Evolutionary conservation across 2,888 invertebrate species (phyloP), one percentile per base, ranked within the genome.

Genomic region (Pammene fasciana): DNA sequence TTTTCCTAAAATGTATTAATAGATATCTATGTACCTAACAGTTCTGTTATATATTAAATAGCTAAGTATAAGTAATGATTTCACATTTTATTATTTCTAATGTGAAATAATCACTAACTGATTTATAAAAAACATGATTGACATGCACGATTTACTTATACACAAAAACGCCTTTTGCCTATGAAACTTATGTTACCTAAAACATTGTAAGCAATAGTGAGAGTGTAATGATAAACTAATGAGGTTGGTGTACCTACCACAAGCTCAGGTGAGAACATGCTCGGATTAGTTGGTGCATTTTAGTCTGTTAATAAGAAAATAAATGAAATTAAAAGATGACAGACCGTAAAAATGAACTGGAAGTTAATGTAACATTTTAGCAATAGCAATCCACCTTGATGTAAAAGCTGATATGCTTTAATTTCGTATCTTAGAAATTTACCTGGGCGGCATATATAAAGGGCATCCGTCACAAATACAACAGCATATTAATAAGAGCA

Each of bases 391-490:
- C 14, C 11, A 48, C 26, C 26, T 56, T 62, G 0, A 38, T 46
- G 52, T 54, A 14, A 38, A 67, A 62, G 54, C 18, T 16, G 0
- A 14, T 16, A 36, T 50, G 0, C n/a, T 26, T 18, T 41, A 48
- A 26, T 3, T 50, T 41, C 18, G 36, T 36, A 62, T 13, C 0
- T 50, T n/a, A 41, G 11, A 73, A 73, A 81, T 76, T 88, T 93
- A 94, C 94, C 96, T 95, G 64, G 95, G 94, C 65, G 95, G 95
- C 88, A 95, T 95, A 78, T 96, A 97, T 64, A 97, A 93, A n/a
- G 97, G 97, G 81, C 97, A 97, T 79, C 96, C 96, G 76, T 96
- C 96, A 82, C 97, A 97, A 73, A 97, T 95, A 81, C 97, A 97
- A 86, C 97, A 97, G 71, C 96, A 93, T 72, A 97, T 94, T 60